Percentiles rank a stretch among this genome's conserved stretches.
Conservation (phyloP, 2,797 vertebrate species). For the Pangasius macronema region DNA sequence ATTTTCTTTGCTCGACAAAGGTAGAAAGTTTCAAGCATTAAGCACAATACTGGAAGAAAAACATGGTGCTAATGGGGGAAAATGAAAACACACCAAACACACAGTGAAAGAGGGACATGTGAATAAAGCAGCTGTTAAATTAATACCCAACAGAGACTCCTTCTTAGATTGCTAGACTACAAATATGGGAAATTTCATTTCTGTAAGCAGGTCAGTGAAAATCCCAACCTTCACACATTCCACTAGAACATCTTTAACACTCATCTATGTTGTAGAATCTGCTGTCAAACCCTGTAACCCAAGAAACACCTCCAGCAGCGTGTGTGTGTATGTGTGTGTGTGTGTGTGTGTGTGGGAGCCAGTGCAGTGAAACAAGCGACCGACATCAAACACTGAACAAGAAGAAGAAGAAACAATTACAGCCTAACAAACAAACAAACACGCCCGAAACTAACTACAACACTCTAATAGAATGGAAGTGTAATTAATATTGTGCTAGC, state of each 20-base stretch:
- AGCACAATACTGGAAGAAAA: not conserved
- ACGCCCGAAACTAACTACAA: not conserved
- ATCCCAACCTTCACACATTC: not conserved
- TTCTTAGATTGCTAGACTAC: not conserved
- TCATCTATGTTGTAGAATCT: not conserved
- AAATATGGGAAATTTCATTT: not conserved
- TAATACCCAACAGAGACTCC: not conserved
- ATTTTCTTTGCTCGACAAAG: not conserved
- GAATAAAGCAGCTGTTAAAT: not conserved
- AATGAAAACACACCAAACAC: not conserved
- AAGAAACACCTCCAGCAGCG: not conserved
- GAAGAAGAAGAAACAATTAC: not conserved
- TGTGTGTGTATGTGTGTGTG: no score
- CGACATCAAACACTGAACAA: not conserved
- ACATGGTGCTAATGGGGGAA: no score
- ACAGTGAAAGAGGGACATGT: not conserved
- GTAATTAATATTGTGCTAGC: not conserved
- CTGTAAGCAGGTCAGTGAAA: not conserved
- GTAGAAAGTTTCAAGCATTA: not conserved
- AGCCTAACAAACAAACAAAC: not conserved
- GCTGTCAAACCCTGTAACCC: not conserved
- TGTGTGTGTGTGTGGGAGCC: no score
- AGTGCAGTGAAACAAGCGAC: not conserved
- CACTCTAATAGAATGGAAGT: not conserved
- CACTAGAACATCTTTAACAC: not conserved